Evolutionary conservation across 2,888 invertebrate species (phyloP), one percentile per base, ranked within the genome.

Genomic region (Lasius fuliginosus): DNA sequence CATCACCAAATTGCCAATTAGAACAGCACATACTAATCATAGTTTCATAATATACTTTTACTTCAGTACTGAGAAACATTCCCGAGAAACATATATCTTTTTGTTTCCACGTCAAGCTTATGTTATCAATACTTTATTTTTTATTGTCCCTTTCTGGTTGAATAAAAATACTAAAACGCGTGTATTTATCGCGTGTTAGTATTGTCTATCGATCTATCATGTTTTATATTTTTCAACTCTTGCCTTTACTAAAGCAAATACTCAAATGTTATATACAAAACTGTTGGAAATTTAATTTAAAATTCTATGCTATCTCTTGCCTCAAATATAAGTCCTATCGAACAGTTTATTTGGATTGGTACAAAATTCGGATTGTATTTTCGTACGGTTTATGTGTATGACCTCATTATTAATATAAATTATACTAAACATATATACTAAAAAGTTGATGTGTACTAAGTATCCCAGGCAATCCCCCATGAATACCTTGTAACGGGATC

Each of bases 401-500:
- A 79, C 3, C 12, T 74, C 27, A 60, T 73, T 3, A 60, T 46
- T 60, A 74, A 53, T 53, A 53, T n/a, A 53, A 60, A 81, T 8
- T 42, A 27, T 77, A 71, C 65, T 83, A 88, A 60, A 69, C 27
- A 82, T 65, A 84, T 83, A 84, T 87, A 87, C 71, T 75, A 73
- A 86, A 67, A 88, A 90, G 76, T 74, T 82, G 90, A 87, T 87
- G 88, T 84, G 64, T 53, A 53, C 86, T 90, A 94, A 94, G 92
- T 92, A 94, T 94, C 94, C 94, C 94, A 94, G 93, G 93, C 94
- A 94, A 94, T 92, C 92, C 94, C 93, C 94, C 94, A 94, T 94
- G 95, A 95, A 94, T 95, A 95, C 95, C 95, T 95, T 95, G 94
- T 94, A 95, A 94, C 94, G 94, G 94, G 94, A 94, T 93, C 95